phyloP scores from a whole-genome alignment of 2,797 vertebrate genomes.

The Brachymystax lenok region DNA sequence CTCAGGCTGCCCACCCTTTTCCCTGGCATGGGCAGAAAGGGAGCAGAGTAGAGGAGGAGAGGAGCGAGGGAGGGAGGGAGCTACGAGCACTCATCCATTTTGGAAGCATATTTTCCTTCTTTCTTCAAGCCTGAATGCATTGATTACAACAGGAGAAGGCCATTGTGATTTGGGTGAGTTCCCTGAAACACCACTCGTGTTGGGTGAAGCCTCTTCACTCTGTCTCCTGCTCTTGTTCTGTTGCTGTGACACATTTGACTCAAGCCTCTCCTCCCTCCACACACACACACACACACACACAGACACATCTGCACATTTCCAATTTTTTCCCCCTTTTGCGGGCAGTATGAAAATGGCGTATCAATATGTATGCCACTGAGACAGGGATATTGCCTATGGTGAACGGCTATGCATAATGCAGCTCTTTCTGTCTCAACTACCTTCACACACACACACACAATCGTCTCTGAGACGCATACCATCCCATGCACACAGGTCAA shows the following conservation, averaged over 20 bases:
- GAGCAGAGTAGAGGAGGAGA: constrained; percentile 17
- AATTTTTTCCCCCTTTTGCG: constrained; percentile 48
- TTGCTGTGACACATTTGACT: not conserved
- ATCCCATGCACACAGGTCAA: constrained; percentile 16
- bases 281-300: constrained; percentile 45
- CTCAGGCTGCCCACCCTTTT: constrained; percentile 57
- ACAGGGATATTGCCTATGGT: constrained; percentile 77
- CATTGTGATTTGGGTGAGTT: constrained; percentile 38
- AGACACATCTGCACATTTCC: constrained; percentile 57
- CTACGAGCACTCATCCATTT: constrained; percentile 53
- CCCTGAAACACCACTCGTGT: constrained; percentile 29
- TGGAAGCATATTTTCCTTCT: constrained; percentile 41
- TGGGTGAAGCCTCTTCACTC: constrained; percentile 18
- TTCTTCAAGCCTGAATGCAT: constrained; percentile 47
- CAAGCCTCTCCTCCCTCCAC: not conserved
- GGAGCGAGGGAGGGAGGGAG: constrained; percentile 25
- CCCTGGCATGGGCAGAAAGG: constrained; percentile 54
- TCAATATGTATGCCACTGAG: constrained; percentile 76
- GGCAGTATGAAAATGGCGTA: constrained; percentile 67
- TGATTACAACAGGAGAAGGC: constrained; percentile 54
- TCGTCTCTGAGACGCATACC: not conserved
- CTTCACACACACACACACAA: constrained; percentile 34
- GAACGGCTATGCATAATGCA: constrained; percentile 80
- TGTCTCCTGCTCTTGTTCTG: constrained; percentile 13
- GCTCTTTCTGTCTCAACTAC: constrained; percentile 74